Conservation (phyloP, 1,140 invertebrate species). For the Drosophila funebris region DNA sequence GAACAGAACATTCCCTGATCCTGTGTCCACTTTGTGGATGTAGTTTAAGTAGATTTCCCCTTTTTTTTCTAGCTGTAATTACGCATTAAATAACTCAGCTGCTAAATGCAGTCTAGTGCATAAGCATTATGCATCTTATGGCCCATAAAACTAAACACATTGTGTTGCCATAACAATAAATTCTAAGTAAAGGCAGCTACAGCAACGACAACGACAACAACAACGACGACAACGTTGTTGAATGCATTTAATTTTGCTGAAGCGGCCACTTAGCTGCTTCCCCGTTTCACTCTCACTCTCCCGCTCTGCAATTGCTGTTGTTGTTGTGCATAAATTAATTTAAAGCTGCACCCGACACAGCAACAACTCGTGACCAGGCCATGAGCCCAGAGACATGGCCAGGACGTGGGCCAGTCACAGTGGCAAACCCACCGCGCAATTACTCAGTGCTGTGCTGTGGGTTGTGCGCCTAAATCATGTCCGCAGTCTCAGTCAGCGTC, state of each 20-base stretch:
- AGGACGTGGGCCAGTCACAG: not conserved
- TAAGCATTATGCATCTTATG: slow-evolving; percentile 65
- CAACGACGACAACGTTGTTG: slow-evolving; percentile 46
- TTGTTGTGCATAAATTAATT: slow-evolving; percentile 72
- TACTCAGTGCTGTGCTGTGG: slow-evolving; percentile 55
- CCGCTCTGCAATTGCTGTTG: not conserved
- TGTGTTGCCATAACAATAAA: slow-evolving; percentile 75
- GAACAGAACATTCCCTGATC: not conserved
- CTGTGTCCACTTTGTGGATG: not conserved
- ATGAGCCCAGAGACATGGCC: not conserved
- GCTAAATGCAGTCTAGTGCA: slow-evolving; percentile 48
- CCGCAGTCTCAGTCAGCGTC: slow-evolving; percentile 21
- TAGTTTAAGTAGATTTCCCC: not conserved
- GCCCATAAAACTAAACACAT: slow-evolving; percentile 76
- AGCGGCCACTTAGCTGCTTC: slow-evolving; percentile 74
- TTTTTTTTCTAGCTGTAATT: slow-evolving; percentile 63
- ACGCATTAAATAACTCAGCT: slow-evolving; percentile 74
- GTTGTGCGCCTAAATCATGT: slow-evolving; percentile 74
- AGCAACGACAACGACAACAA: slow-evolving; percentile 39
- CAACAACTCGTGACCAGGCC: slow-evolving; percentile 50
- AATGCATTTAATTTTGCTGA: slow-evolving; percentile 78
- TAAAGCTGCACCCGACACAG: slow-evolving; percentile 70
- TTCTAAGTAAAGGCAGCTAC: slow-evolving; percentile 53
- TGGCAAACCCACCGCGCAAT: slow-evolving; percentile 56
- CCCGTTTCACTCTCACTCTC: not conserved